Conservation (phyloP, 2,113 vertebrate genomes). For the Gadus macrocephalus region DNA sequence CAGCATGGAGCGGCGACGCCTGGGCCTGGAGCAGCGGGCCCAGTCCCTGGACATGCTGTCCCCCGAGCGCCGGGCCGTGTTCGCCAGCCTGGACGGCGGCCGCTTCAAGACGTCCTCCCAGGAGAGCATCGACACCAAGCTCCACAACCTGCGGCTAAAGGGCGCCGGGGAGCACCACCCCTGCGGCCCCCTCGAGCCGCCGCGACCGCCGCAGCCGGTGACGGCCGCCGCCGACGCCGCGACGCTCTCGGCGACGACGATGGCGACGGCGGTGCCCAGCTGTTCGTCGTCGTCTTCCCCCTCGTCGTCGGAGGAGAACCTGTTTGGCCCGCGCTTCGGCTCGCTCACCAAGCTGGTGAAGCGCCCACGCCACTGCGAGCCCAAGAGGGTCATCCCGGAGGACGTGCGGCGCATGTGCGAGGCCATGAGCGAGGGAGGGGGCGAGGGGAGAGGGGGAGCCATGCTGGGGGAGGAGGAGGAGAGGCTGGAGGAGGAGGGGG, state of each 20-base stretch:
- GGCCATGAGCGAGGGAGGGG: slow-evolving; percentile 77
- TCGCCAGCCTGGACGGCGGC: slow-evolving; percentile 84
- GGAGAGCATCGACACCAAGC: slow-evolving; percentile 93
- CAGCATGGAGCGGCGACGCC: slow-evolving; percentile 93
- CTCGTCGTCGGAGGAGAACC: slow-evolving; percentile 88
- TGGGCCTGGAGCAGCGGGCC: slow-evolving; percentile 92
- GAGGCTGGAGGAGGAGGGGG: slow-evolving; percentile 65
- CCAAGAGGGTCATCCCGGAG: slow-evolving; percentile 83
- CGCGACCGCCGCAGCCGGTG: slow-evolving; percentile 61
- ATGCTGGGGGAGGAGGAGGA: slow-evolving; percentile 69
- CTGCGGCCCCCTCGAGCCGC: slow-evolving; percentile 71
- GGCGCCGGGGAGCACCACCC: slow-evolving; percentile 63
- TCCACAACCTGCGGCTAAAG: slow-evolving; percentile 90
- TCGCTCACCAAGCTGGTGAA: slow-evolving; percentile 83
- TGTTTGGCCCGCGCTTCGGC: slow-evolving; percentile 87
- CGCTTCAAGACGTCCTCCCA: slow-evolving; percentile 93
- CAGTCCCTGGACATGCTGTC: slow-evolving; percentile 97
- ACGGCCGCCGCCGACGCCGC: too few species aligned
- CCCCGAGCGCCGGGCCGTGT: slow-evolving; percentile 90
- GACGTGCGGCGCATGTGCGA: slow-evolving; percentile 82
- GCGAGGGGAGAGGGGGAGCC: slow-evolving; percentile 72
- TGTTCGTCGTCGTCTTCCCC: too few species aligned
- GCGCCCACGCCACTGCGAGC: slow-evolving; percentile 85
- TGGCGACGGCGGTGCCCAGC: too few species aligned
- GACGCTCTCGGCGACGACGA: too few species aligned